phyloP scores from a whole-genome alignment of 2,113 vertebrate species.

The Diadophis punctatus region DNA sequence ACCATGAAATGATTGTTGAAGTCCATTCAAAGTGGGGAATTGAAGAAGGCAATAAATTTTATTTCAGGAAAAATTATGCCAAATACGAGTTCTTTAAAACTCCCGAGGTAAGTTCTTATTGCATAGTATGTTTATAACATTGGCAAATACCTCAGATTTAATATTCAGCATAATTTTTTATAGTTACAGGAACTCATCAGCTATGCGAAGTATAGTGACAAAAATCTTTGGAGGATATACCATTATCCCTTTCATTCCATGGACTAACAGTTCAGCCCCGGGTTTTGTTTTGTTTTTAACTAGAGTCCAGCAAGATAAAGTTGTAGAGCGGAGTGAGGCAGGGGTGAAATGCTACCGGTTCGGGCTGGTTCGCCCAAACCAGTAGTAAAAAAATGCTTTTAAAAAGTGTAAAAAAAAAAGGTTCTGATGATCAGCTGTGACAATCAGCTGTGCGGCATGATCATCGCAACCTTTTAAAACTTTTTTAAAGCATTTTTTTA shows the following conservation, averaged over 20 bases:
- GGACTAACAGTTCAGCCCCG: background rate
- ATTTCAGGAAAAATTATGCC: constrained; percentile 95
- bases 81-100: constrained; percentile 99
- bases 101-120: constrained; percentile 84
- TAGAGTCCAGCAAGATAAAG: background rate
- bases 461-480: no score
- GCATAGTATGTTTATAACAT: background rate
- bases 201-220: no score
- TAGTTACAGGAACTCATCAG: background rate
- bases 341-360: no score
- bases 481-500: no score
- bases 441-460: no score
- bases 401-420: no score
- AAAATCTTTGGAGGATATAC: background rate
- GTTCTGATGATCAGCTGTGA: no score
- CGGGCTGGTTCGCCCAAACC: no score
- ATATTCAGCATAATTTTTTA: background rate
- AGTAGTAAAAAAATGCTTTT: no score
- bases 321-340: background rate
- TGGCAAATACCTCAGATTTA: background rate
- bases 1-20: constrained; percentile 90
- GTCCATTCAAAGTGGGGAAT: constrained; percentile 87
- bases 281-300: background rate
- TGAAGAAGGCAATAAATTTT: constrained; percentile 87
- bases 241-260: background rate